A percentile compares a stretch with the other conserved stretches of the same genome.
phyloP scores from a whole-genome alignment of 2,888 invertebrate genomes.

The Polydrusus pterygomalis region DNA sequence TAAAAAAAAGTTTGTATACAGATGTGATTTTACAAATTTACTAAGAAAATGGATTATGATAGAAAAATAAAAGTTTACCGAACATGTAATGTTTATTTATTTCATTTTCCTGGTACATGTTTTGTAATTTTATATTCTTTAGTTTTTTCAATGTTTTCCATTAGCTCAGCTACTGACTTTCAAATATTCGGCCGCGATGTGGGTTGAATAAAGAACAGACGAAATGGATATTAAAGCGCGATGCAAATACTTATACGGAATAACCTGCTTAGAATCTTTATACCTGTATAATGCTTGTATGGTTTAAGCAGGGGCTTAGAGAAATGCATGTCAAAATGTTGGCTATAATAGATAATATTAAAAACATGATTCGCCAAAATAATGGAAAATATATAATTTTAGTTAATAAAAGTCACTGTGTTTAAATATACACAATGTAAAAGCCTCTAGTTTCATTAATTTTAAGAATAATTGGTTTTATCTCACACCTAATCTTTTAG shows the following conservation, averaged over 20 bases:
- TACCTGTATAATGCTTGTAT: constrained; percentile 3
- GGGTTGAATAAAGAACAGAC: constrained; percentile 27
- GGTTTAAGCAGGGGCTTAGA: neutral
- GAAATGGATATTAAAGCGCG: constrained; percentile 31
- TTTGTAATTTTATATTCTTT: too few species aligned
- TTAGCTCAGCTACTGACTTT: constrained; percentile 13
- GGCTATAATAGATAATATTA: too few species aligned
- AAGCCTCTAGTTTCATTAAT: too few species aligned
- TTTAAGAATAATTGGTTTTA: too few species aligned
- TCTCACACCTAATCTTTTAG: too few species aligned
- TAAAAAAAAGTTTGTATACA: neutral
- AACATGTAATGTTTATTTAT: too few species aligned
- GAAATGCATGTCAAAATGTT: neutral
- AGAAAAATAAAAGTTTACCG: too few species aligned
- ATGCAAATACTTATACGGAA: constrained; percentile 29
- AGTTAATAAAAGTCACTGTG: too few species aligned
- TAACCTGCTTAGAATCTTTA: constrained; percentile 32
- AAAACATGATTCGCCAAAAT: too few species aligned
- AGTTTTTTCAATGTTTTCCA: neutral
- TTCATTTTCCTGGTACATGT: neutral
- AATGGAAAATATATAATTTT: too few species aligned
- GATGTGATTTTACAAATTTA: neutral
- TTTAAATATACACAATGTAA: too few species aligned
- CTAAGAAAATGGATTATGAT: too few species aligned
- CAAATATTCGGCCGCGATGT: constrained; percentile 25